Base-by-base conservation (phyloP, 2,888 invertebrate genomes). In the Stenchaetothrips biformis region DNA sequence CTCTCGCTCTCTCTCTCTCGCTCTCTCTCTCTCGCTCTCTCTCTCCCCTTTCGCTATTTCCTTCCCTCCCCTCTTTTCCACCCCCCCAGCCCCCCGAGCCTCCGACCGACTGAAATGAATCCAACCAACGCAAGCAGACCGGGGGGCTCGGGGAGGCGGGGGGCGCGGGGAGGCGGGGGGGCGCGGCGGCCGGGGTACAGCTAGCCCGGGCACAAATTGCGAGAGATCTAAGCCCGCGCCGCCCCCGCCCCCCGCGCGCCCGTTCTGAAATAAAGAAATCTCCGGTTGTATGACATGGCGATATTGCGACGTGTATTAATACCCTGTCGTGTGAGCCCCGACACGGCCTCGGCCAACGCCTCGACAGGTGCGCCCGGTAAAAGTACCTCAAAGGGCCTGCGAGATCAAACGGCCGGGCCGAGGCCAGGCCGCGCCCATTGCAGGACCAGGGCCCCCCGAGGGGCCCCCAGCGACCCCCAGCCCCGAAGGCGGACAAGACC, bases 61-160 rank as follows among this genome's bases (percentile, higher is more conserved):
- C 13, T 13, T 13, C 18, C 67, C 6, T 25, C 25, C 67, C 67
- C 25, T 37, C 37, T 37, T 37, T 37, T 37, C 37, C 25, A 8
- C 21, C 21, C 21, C 21, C 67, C 67, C 67, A n/a, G 3, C 21
- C 67, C 21, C 67, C 62, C 67, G 6, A n/a, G 7, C 25, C 67
- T 25, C 67, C 25, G 67, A 21, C 67, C 67, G 67, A 74, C 67
- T 74, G 67, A 74, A 74, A 74, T 74, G 67, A 74, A 74, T 74
- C 67, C 67, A 74, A 74, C 67, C 67, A 74, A 74, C 67, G 67
- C 67, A 74, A 74, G 67, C 67, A 74, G 67, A 8, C 67, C 67
- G 21, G 67, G 37, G 67, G 67, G 67, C 67, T 49, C 8, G 49
- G 49, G 53, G 53, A 13, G 53, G 53, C 13, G 2, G 16, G 53